These are phyloP conservation scores for Trinorchestia longiramus DNA, from an alignment of 1,140 invertebrate species.

Conservation along the genomic window DNA sequence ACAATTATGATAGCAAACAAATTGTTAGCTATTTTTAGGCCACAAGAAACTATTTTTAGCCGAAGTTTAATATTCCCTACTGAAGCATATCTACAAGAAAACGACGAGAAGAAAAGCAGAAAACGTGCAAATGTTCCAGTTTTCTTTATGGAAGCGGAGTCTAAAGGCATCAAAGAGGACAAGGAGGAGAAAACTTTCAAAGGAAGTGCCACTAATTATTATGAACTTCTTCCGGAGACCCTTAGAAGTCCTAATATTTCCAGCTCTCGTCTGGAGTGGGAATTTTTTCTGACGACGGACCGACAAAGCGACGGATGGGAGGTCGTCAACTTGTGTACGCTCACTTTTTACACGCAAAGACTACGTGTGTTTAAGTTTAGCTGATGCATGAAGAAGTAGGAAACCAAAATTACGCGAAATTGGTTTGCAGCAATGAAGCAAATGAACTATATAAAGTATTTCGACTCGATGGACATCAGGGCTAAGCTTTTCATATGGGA, in stretches of 20 bases:
- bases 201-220: constrained; percentile 42
- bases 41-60: not conserved
- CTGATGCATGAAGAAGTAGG: no score
- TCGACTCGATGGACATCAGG: not conserved
- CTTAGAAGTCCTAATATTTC: not conserved
- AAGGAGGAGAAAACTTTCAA: constrained; percentile 18
- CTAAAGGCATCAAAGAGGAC: constrained; percentile 25
- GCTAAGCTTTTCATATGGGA: not conserved
- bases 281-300: not conserved
- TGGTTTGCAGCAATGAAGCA: no score
- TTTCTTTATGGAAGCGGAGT: not conserved
- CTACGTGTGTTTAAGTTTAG: not conserved
- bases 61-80: not conserved
- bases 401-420: no score
- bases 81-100: not conserved
- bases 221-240: constrained; percentile 3
- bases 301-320: not conserved
- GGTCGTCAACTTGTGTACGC: not conserved
- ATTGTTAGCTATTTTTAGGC: not conserved
- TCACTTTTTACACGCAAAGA: not conserved
- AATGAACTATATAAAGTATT: not conserved
- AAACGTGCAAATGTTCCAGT: not conserved
- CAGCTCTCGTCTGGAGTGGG: not conserved
- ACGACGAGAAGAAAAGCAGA: not conserved
- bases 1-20: not conserved